phyloP scores from a whole-genome alignment of 2,888 invertebrate genomes.

The Rhyacophila evoluta region DNA sequence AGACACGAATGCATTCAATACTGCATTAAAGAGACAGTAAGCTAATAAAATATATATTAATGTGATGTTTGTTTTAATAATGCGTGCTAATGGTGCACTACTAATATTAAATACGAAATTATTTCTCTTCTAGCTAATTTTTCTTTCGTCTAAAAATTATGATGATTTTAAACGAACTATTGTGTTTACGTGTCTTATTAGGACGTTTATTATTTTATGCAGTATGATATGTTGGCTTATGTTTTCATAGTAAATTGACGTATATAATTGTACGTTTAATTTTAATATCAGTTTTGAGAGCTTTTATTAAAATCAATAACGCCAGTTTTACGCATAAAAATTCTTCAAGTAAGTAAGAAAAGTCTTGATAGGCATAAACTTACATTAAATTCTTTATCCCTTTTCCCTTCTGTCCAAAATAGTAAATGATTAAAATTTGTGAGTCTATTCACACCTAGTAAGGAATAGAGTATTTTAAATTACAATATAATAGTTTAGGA shows the following conservation, averaged over 20 bases:
- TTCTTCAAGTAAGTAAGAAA: not conserved
- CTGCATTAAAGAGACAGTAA: not conserved
- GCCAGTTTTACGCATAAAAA: not conserved
- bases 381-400: conserved; percentile 28
- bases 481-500: not conserved
- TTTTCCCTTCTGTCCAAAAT: conserved; percentile 50
- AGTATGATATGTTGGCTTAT: too few relatives aligned
- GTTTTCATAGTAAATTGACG: too few relatives aligned
- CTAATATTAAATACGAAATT: too few relatives aligned
- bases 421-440: conserved; percentile 36
- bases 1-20: not conserved
- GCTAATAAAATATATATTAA: not conserved
- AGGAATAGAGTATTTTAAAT: not conserved
- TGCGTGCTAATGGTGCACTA: not conserved
- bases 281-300: not conserved
- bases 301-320: not conserved
- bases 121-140: too few relatives aligned
- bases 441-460: conserved; percentile 38
- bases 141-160: too few relatives aligned
- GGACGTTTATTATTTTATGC: too few relatives aligned
- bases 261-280: too few relatives aligned
- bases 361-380: not conserved
- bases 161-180: too few relatives aligned
- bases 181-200: too few relatives aligned
- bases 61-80: not conserved